A percentile compares a stretch with the other conserved stretches of the same genome.
phyloP scores from a whole-genome alignment of 2,113 vertebrate species.

The Lanius ludovicianus region DNA sequence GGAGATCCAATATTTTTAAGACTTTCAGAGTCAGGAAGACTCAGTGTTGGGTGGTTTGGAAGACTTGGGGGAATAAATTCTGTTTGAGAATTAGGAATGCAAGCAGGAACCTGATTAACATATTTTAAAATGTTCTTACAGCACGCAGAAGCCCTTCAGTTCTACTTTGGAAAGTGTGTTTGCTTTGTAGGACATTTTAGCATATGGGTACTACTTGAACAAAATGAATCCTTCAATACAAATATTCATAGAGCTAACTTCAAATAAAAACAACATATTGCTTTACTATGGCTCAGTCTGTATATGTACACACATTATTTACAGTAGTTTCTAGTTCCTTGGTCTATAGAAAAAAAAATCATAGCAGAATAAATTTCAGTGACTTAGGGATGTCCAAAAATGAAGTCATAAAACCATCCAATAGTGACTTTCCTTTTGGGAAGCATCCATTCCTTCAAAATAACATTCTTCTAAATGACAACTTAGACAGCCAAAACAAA shows the following conservation, averaged over 20 bases:
- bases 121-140: background rate
- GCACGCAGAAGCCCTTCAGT: background rate
- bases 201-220: constrained; percentile 4
- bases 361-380: background rate
- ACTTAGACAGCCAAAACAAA: background rate
- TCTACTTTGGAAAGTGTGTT: background rate
- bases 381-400: background rate
- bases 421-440: background rate
- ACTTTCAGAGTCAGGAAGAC: background rate
- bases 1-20: background rate
- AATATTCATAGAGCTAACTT: background rate
- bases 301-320: background rate
- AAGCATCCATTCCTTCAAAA: background rate
- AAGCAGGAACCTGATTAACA: background rate
- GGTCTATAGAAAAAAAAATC: background rate
- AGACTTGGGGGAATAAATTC: background rate
- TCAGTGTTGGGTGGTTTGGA: background rate
- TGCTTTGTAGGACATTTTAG: background rate
- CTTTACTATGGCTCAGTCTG: constrained; percentile 15
- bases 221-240: background rate
- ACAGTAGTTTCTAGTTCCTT: background rate
- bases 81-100: background rate
- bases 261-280: constrained; percentile 48
- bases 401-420: background rate
- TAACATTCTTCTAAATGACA: background rate